Conservation (phyloP, 2,888 invertebrate genomes). For the Leucophenga montana region DNA sequence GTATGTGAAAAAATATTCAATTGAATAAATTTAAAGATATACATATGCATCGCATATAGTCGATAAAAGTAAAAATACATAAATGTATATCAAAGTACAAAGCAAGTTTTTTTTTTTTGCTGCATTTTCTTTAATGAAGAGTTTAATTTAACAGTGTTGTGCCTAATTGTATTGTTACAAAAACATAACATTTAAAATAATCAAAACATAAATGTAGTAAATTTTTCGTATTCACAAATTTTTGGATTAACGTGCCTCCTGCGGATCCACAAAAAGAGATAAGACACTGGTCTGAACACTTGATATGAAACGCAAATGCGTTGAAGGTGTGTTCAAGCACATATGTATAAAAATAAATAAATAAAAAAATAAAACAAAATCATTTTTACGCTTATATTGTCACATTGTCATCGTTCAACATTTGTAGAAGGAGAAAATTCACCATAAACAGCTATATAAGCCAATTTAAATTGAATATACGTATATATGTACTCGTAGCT, state of each 20-base stretch:
- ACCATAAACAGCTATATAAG: neutral
- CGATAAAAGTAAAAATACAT: neutral
- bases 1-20: neutral
- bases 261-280: slow-evolving; percentile 20
- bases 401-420: slow-evolving; percentile 48
- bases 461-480: slow-evolving; percentile 14
- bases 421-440: slow-evolving; percentile 24
- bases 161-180: too few relatives aligned
- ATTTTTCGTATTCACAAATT: slow-evolving; percentile 35
- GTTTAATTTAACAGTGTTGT: too few relatives aligned
- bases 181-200: neutral
- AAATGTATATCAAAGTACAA: neutral
- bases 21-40: neutral
- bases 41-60: neutral
- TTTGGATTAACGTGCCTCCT: slow-evolving; percentile 5
- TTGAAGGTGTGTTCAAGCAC: slow-evolving; percentile 57
- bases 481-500: slow-evolving; percentile 27
- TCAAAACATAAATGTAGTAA: slow-evolving; percentile 24
- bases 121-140: neutral
- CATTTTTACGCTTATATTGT: slow-evolving; percentile 42
- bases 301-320: slow-evolving; percentile 39
- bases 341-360: slow-evolving; percentile 27
- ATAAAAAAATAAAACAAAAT: neutral
- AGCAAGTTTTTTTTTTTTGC: neutral
- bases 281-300: neutral